Evolutionary conservation across 2,888 invertebrate genomes (phyloP), one percentile per base, ranked within the genome.

Genomic region (Empis stercorea): DNA sequence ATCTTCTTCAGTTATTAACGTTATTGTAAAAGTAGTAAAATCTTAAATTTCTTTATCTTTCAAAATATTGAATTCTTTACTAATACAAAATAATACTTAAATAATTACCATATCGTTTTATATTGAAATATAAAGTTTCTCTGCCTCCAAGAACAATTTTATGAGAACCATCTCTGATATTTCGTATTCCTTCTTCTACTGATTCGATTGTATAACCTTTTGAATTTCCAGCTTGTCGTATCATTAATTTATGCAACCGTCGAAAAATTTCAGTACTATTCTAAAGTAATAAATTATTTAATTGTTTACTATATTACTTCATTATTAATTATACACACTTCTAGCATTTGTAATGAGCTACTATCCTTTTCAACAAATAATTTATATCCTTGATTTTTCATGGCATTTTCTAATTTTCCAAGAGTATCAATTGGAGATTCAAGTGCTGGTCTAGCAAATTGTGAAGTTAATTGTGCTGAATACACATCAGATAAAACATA

Each of bases 401-500:
- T 83, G 1, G 78, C 84, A 47, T 72, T 68, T 55, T 81, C 81
- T 30, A 85, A 59, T 32, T 78, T 79, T 43, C 73, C 73, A 43
- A 85, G 62, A 9, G 78, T 80, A 39, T 80, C 66, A 27, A 85
- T 80, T 0, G 84, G 79, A 37, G 73, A 71, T 60, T 85, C 85
- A 57, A 79, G 73, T 0, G 82, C 81, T 3, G 85, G 85, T 44
- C 78, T 72, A 0, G 85, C 84, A 48, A 85, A 72, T 20, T 85
- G 70, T 4, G 84, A 84, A 10, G 84, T 85, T 51, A 85, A 64
- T 63, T 84, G 84, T 0, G 85, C 84, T 0, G 84, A 84, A 61
- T 85, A 85, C 73, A 85, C 81, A 62, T 84, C 84, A 0, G 81
- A 82, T 43, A 85, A 78, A 5, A 85, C 83, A 61, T 85, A 85